Evolutionary conservation across 2,888 invertebrate genomes (phyloP).

Genomic region (Philereme vetulata): DNA sequence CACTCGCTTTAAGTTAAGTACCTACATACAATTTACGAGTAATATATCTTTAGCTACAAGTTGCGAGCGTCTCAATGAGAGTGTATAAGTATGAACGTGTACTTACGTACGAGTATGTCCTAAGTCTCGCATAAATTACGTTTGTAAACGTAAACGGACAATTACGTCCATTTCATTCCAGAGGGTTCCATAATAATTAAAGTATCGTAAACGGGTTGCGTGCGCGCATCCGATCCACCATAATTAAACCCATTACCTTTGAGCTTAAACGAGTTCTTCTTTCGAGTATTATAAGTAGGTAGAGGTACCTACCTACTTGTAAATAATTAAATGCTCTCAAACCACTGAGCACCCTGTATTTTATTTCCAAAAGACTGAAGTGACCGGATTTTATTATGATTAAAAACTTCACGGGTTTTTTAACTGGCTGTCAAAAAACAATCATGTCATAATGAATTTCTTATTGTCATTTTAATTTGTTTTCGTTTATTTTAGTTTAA

Average conservation of each 20-base stretch:
- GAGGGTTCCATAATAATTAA: constrained; percentile 45
- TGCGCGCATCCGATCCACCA: constrained; percentile 40
- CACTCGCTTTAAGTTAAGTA: too few relatives aligned
- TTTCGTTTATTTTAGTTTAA: constrained; percentile 14
- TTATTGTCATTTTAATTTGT: too few relatives aligned
- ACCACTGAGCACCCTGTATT: background rate
- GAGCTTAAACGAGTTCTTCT: constrained; percentile 28
- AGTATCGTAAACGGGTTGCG: constrained; percentile 45
- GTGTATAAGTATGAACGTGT: too few relatives aligned
- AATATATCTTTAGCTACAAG: too few relatives aligned
- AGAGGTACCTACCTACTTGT: background rate
- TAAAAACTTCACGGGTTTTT: too few relatives aligned
- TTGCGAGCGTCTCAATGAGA: too few relatives aligned
- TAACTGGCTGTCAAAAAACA: too few relatives aligned
- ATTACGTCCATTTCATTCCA: constrained; percentile 38
- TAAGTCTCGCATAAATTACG: constrained; percentile 16
- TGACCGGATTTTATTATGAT: too few relatives aligned
- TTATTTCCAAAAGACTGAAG: too few relatives aligned
- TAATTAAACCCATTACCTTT: constrained; percentile 45
- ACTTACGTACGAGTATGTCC: too few relatives aligned
- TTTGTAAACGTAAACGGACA: constrained; percentile 29
- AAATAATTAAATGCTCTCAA: constrained; percentile 4
- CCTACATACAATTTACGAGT: too few relatives aligned
- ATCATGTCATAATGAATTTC: too few relatives aligned
- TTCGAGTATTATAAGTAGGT: constrained; percentile 1